Evolutionary conservation across 2,113 vertebrate genomes (phyloP).

Genomic region (Mus musculus): GRCm39 chr5:30309001-30309500

Average conservation of each 20-base stretch:
- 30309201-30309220: background rate
- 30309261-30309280: background rate
- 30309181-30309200: background rate
- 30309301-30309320: background rate
- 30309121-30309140: background rate
- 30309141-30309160: background rate
- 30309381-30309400: background rate
- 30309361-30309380: background rate
- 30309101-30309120: background rate
- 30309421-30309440: background rate
- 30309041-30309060: background rate
- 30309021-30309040: background rate
- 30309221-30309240: background rate
- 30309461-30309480: background rate
- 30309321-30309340: background rate
- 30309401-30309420: background rate
- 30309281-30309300: too few relatives aligned
- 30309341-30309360: background rate
- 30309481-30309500: background rate
- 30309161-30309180: background rate
- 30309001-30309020: background rate
- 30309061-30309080: too few relatives aligned
- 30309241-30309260: background rate
- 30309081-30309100: background rate
- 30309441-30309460: background rate